These are phyloP conservation scores for Apaloderma vittatum DNA, from an alignment of 2,113 vertebrate genomes.

Conservation along the genomic window DNA sequence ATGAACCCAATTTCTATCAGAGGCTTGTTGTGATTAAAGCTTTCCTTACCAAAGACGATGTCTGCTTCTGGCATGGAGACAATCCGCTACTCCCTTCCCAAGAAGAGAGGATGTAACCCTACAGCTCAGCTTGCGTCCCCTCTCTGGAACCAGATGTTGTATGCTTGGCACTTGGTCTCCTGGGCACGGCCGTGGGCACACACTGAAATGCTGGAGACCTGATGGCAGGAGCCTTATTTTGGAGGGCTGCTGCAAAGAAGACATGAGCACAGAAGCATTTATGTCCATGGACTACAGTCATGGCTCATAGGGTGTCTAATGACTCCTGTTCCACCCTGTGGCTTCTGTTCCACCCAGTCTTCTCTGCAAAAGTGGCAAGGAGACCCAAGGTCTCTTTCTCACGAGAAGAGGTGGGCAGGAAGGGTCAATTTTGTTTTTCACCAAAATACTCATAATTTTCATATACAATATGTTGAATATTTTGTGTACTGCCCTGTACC, in stretches of 20 bases:
- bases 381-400: not conserved
- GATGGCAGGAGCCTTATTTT: not conserved
- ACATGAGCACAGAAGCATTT: not conserved
- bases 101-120: not conserved
- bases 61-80: not conserved
- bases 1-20: not conserved
- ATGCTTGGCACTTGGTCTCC: not conserved
- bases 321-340: not conserved
- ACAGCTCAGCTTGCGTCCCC: not conserved
- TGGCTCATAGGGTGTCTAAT: not conserved
- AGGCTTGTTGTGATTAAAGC: not conserved
- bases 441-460: not conserved
- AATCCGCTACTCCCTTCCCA: not conserved
- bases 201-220: not conserved
- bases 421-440: not conserved
- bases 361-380: not conserved
- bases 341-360: not conserved
- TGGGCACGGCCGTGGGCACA: not conserved
- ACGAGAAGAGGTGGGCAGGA: not conserved
- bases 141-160: accelerated
- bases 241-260: not conserved
- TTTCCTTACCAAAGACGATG: not conserved
- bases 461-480: not conserved
- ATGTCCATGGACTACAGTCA: not conserved
- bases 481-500: not conserved